Evolutionary conservation across 1,140 invertebrate genomes (phyloP), one percentile per base, ranked within the genome.

Genomic region (Melanaphis sacchari): DNA sequence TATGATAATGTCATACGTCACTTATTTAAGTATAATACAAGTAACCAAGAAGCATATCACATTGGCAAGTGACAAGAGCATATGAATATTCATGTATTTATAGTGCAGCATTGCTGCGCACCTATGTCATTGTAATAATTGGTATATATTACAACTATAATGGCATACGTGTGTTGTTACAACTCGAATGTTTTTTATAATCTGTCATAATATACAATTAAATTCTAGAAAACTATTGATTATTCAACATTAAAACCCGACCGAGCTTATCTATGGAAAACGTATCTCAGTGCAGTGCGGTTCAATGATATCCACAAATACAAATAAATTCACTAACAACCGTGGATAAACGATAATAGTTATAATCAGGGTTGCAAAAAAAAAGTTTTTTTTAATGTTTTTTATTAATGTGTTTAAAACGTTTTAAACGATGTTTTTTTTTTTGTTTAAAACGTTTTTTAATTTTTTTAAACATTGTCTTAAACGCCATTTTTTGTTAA

Each of bases 161-260:
- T 76, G n/a, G n/a, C 59, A 76, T 15, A 76, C 59, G 24, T 31
- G 8, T n/a, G 31, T 11, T 49, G 18, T 49, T 49, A 49, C 46
- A 76, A 76, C 31, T 76, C 59, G 59, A n/a, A 76, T 76, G 59
- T 76, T 76, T 76, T n/a, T n/a, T n/a, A n/a, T 66, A 66, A 59
- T 59, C 54, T 59, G 26, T 59, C 31, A 9, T 15, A 21, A n/a
- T n/a, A 21, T 18, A n/a, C 15, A 76, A n/a, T 66, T 76, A 6
- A 76, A 66, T 31, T 59, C 31, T 18, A n/a, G n/a, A 76, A 76
- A 76, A 18, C 15, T 18, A n/a, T 76, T 15, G 59, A 76, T 66
- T n/a, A 66, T 59, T 59, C 15, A 1, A 81, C 36, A 0, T 38
- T 81, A 22, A 66, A 66, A 66, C 38, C n/a, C 76, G 18, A 22